Evolutionary conservation across 2,888 invertebrate species (phyloP).

Genomic region (Hirtodrosophila cameraria): DNA sequence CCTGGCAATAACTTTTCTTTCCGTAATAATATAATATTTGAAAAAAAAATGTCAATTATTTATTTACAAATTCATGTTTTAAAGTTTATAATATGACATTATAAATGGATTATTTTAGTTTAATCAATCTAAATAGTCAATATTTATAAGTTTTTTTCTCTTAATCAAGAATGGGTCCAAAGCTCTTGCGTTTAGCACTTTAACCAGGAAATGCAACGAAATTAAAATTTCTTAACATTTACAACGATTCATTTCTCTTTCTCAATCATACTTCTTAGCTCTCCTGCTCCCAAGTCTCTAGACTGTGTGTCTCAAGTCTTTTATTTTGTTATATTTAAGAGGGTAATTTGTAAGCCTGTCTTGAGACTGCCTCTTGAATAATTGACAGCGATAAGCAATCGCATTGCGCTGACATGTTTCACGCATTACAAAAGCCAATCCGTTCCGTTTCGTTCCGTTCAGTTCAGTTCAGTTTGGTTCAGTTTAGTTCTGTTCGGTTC

Average conservation of each 20-base stretch:
- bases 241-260: neutral
- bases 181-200: neutral
- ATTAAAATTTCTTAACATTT: constrained; percentile 19
- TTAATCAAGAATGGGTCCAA: no score
- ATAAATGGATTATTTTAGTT: no score
- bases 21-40: no score
- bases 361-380: constrained; percentile 65
- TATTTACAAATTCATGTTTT: no score
- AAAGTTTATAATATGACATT: no score
- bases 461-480: constrained; percentile 5
- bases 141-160: no score
- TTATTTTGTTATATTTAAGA: constrained; percentile 76
- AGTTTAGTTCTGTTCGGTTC: constrained; percentile 14
- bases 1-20: no score
- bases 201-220: constrained; percentile 25
- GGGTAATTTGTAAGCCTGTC: constrained; percentile 75
- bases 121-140: no score
- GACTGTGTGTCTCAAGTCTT: constrained; percentile 36
- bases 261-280: neutral
- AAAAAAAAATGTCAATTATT: no score
- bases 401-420: constrained; percentile 81
- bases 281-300: neutral
- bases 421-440: constrained; percentile 79
- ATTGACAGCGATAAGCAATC: constrained; percentile 80
- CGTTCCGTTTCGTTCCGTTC: constrained; percentile 16